These are phyloP conservation scores for Neuroscelio doddi DNA, from an alignment of 2,888 invertebrate genomes.

Conservation along the genomic window DNA sequence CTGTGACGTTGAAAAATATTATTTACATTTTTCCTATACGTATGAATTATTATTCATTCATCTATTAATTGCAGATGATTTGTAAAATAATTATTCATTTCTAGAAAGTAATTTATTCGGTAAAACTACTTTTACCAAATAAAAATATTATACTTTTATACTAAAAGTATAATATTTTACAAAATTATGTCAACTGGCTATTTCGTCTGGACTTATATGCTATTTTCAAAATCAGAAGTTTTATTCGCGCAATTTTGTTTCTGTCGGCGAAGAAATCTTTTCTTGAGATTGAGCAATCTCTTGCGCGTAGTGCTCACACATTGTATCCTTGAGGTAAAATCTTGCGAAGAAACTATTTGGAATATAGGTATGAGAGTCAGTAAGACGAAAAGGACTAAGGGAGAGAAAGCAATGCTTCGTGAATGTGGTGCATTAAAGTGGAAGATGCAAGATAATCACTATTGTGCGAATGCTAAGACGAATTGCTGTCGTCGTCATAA, in stretches of 20 bases:
- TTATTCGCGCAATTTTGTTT: conserved; percentile 2
- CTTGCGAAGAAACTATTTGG: conserved; percentile 27
- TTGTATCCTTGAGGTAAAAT: conserved; percentile 19
- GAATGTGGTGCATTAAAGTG: conserved; percentile 39
- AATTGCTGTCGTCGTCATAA: conserved; percentile 42
- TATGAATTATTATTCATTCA: too few species aligned
- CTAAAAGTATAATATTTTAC: neutral
- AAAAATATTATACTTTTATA: too few species aligned
- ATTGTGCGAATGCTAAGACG: conserved; percentile 43
- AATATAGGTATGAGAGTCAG: conserved; percentile 12
- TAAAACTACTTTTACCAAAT: too few species aligned
- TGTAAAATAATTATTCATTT: too few species aligned
- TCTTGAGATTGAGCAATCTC: conserved; percentile 35
- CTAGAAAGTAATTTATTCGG: too few species aligned
- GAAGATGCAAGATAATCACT: conserved; percentile 42
- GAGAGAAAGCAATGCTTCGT: conserved; percentile 21
- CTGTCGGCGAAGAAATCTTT: conserved; percentile 18
- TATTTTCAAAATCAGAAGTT: neutral
- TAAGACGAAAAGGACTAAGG: conserved; percentile 6
- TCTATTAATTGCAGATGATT: too few species aligned
- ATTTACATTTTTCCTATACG: too few species aligned
- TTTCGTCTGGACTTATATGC: neutral
- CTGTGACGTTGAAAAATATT: too few species aligned
- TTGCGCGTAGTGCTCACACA: conserved; percentile 1
- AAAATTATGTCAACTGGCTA: neutral